Evolutionary conservation across 2,888 invertebrate species (phyloP).

Genomic region (Teinopalpus imperialis): DNA sequence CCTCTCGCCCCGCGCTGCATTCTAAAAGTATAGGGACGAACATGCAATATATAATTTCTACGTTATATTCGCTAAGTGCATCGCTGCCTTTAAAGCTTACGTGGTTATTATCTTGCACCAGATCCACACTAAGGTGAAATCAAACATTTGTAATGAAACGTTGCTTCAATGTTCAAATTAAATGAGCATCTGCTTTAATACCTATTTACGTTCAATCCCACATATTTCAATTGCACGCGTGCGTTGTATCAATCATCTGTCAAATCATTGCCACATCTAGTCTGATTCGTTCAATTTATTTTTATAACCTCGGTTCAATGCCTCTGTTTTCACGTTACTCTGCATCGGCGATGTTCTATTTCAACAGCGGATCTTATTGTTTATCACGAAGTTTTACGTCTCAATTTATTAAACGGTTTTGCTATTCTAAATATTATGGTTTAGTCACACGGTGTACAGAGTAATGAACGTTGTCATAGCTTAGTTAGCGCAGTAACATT

Average conservation of each 20-base stretch:
- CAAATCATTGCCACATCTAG: constrained; percentile 3
- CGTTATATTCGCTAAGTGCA: no score
- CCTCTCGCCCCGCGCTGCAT: no score
- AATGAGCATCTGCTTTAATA: constrained; percentile 9
- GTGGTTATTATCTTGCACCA: no score
- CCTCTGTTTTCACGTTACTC: constrained; percentile 15
- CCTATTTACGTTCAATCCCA: background rate
- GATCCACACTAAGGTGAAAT: no score
- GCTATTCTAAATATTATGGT: background rate
- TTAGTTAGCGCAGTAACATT: no score
- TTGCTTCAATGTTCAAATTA: background rate
- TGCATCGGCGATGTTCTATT: background rate
- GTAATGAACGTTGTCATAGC: background rate
- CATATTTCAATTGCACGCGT: constrained; percentile 3
- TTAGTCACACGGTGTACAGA: constrained; percentile 3
- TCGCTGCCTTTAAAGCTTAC: no score
- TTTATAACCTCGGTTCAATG: constrained; percentile 15
- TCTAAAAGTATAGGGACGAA: no score
- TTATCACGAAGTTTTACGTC: constrained; percentile 3
- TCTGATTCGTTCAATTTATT: constrained; percentile 19
- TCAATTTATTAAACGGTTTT: constrained; percentile 5
- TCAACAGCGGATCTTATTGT: background rate
- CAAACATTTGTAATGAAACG: constrained; percentile 3
- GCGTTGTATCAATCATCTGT: constrained; percentile 18
- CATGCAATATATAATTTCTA: no score